Conservation (phyloP, 2,888 invertebrate genomes). For the Parnassius apollo region DNA sequence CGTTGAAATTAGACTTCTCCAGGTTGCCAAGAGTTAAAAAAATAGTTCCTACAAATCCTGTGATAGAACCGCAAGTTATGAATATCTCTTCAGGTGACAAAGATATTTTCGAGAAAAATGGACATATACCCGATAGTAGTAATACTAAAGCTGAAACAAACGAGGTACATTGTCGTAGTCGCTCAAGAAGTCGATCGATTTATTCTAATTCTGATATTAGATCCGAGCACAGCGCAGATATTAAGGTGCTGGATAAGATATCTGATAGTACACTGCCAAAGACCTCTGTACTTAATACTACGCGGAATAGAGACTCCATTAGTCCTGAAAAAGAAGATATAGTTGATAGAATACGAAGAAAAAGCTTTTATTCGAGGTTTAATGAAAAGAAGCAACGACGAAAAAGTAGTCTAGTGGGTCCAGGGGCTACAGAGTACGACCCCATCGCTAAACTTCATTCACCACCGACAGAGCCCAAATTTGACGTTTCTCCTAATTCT, state of each 20-base stretch:
- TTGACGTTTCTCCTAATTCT: slow-evolving; percentile 65
- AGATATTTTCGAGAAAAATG: slow-evolving; percentile 51
- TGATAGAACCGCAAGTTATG: slow-evolving; percentile 77
- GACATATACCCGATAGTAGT: slow-evolving; percentile 47
- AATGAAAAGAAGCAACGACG: slow-evolving; percentile 90
- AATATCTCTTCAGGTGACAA: slow-evolving; percentile 57
- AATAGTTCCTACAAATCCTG: slow-evolving; percentile 80
- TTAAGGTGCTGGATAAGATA: slow-evolving; percentile 50
- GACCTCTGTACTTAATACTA: slow-evolving; percentile 51
- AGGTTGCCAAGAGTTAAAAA: slow-evolving; percentile 81
- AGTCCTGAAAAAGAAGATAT: slow-evolving; percentile 86
- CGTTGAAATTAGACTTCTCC: slow-evolving; percentile 84
- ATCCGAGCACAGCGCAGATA: slow-evolving; percentile 57
- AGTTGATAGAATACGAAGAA: slow-evolving; percentile 91
- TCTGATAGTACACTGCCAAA: slow-evolving; percentile 42
- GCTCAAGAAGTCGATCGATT: slow-evolving; percentile 68
- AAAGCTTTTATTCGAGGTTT: slow-evolving; percentile 94
- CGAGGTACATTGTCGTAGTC: slow-evolving; percentile 55
- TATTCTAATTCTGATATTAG: slow-evolving; percentile 77
- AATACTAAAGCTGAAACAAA: slow-evolving; percentile 40
- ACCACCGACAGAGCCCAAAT: slow-evolving; percentile 54
- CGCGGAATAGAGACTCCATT: slow-evolving; percentile 68
- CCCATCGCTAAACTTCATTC: slow-evolving; percentile 71
- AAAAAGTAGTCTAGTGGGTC: slow-evolving; percentile 84
- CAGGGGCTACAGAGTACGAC: slow-evolving; percentile 81